Evolutionary conservation across 2,888 invertebrate genomes (phyloP), one percentile per base, ranked within the genome.

Genomic region (Sericinus montela): DNA sequence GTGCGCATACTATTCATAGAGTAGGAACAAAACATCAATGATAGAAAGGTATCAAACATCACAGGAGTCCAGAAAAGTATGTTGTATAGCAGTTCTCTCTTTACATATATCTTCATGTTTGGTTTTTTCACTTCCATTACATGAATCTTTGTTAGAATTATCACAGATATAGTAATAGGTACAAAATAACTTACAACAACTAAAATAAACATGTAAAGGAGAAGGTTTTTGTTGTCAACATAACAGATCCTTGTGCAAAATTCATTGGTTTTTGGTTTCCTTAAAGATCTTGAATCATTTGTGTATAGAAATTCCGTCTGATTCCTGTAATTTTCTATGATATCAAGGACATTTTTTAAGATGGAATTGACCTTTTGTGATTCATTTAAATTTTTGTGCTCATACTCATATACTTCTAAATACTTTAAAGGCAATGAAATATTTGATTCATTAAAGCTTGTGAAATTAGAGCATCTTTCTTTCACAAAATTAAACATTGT

Each of bases 41-140:
- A 82, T 5, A 89, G 48, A 60, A 85, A 78, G 28, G 81, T 81
- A 52, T 89, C 86, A 60, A 89, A 80, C 77, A 87, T 80, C 0
- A 84, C 79, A 0, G 88, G 88, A 13, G 80, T 81, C 89, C 89
- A 89, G 59, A 89, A 85, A 10, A 88, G 58, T 36, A 88, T 64
- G 49, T 83, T 88, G 44, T 83, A 88, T 10, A 88, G 52, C n/a
- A 86, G 51, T 54, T 87, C 85, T 44, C 82, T 66, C 11, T 71
- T 79, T 1, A 84, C 75, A 71, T 75, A 79, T 1, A 69, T 75
- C 51, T 84, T 84, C 9, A 72, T 54, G 55, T 72, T 72, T 1
- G 69, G 52, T 49, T 68, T 76, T 51, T 78, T 80, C 0, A 80
- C 55, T 48, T 80, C 62, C 70, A 82, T 77, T 1, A 66, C 46